Evolutionary conservation across 2,888 invertebrate species (phyloP), one percentile per base, ranked within the genome.

Genomic region (Patella ulyssiponensis): DNA sequence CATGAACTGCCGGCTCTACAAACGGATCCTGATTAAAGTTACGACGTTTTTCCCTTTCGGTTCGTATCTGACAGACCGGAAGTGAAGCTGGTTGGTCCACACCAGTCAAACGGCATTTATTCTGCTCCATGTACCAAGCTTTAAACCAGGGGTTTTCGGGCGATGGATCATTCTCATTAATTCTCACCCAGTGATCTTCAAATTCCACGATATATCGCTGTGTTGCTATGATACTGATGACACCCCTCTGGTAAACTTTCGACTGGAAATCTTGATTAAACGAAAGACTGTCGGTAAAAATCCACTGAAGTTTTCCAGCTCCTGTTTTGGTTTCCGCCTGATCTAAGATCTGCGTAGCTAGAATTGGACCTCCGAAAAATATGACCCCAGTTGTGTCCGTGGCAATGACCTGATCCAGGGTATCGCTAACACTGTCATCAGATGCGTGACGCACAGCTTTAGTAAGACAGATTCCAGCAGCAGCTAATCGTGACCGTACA

Each of bases 101-200:
- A 2, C 85, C 85, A 0, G 84, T 80, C 7, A 89, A 81, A 23
- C 78, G 81, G 78, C 89, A 89, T 33, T 83, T 79, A 76, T 85
- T 78, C 17, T 75, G 80, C 7, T 82, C 83, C 87, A 88, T 88
- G 76, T 88, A 90, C 87, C 88, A 88, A 33, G 87, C 84, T 64
- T 81, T 77, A 74, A 85, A 89, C 88, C 88, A 89, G 0, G 90
- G 89, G 75, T 89, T 90, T 69, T 89, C 88, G 2, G 77, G 3
- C 0, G 86, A 84, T 0, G 87, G 86, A 54, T 79, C 81, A 15
- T 79, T 82, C 33, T 83, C 84, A 70, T 89, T 82, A 23, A 90
- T 85, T 73, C 88, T 79, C 20, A 88, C 84, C 90, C 90, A 90
- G 79, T 90, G 88, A 79, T 89, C 89, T 77, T 90, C 90, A 85